These are phyloP conservation scores for Quiscalus mexicanus DNA, from an alignment of 2,113 vertebrate genomes.

Conservation along the genomic window DNA sequence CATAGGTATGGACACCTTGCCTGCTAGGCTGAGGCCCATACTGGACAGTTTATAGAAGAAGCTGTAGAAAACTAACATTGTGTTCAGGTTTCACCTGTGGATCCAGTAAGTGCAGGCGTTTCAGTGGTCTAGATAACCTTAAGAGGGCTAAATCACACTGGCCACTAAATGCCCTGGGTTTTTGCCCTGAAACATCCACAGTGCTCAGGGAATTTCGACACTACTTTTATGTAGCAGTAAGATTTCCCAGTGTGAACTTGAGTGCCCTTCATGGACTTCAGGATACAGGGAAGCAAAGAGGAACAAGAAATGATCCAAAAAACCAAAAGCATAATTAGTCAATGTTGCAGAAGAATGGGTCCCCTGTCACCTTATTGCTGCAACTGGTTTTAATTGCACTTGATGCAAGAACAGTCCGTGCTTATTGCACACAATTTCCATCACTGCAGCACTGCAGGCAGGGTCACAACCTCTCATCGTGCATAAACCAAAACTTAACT, in stretches of 20 bases:
- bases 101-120: background rate
- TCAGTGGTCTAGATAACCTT: background rate
- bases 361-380: background rate
- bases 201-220: background rate
- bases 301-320: background rate
- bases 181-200: background rate
- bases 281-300: background rate
- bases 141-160: background rate
- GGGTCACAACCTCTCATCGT: background rate
- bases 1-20: fast-evolving
- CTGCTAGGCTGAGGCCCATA: background rate
- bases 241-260: background rate
- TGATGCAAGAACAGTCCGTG: background rate
- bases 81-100: background rate
- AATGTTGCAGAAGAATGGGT: background rate
- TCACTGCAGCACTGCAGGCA: background rate
- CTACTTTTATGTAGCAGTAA: background rate
- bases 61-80: background rate
- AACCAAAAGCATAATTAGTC: fast-evolving
- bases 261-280: background rate
- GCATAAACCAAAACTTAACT: background rate
- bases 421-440: fast-evolving
- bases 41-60: background rate
- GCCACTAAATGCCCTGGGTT: background rate
- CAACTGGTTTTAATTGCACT: background rate